Evolutionary conservation across 92 coral and sea anemone species (phyloP).

Genomic region (Phenganax subtilis): DNA sequence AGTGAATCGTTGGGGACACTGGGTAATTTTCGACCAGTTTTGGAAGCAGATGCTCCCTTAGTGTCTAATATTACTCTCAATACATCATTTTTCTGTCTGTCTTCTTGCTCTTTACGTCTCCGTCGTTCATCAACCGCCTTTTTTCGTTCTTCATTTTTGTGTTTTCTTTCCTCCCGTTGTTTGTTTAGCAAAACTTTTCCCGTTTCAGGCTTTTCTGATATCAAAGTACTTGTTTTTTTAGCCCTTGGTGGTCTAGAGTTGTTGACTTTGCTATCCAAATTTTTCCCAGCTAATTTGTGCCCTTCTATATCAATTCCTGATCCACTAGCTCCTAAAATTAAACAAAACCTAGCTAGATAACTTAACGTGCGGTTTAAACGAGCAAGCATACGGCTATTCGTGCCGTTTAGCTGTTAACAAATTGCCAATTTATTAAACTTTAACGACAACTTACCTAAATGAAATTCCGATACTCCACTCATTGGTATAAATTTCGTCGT

Average conservation of each 20-base stretch:
- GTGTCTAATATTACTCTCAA: conserved; percentile 61
- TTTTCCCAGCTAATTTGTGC: background rate
- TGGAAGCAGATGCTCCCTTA: conserved; percentile 31
- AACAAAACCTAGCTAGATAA: background rate
- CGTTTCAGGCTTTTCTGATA: conserved; percentile 53
- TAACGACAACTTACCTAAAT: background rate
- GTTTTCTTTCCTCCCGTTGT: conserved; percentile 76
- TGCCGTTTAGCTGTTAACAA: background rate
- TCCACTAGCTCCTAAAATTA: conserved; percentile 37
- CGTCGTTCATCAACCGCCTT: conserved; percentile 85
- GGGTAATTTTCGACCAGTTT: conserved; percentile 81
- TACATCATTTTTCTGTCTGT: conserved; percentile 59
- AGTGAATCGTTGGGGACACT: conserved; percentile 59
- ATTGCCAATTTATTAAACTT: background rate
- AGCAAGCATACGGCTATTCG: background rate
- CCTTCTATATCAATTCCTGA: background rate
- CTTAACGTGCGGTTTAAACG: background rate
- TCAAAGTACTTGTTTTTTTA: conserved; percentile 41
- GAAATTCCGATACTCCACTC: background rate
- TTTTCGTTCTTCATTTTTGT: conserved; percentile 80
- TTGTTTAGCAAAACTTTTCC: conserved; percentile 78
- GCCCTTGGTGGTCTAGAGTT: background rate
- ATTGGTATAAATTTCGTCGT: background rate
- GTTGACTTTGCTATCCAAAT: background rate
- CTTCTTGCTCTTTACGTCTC: conserved; percentile 68